Evolutionary conservation across 2,888 invertebrate species (phyloP).

Genomic region (Xanthorhoe designata): DNA sequence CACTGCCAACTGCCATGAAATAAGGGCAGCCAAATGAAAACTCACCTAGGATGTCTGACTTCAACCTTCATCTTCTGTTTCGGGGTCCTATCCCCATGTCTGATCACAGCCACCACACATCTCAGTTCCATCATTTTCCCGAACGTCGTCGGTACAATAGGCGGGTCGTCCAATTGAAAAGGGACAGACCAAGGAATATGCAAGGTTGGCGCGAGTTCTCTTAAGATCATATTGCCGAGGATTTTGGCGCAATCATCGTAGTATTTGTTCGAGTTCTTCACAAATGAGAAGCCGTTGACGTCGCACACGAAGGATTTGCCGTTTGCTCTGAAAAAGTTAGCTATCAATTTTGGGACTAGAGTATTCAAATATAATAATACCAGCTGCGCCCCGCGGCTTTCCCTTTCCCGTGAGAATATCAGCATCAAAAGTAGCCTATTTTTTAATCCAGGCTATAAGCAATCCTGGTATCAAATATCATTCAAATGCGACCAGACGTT

Average conservation of each 20-base stretch:
- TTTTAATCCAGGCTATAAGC: too few relatives aligned
- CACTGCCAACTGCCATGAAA: too few relatives aligned
- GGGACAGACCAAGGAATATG: slow-evolving; percentile 99
- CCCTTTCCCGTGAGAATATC: too few relatives aligned
- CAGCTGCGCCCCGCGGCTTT: too few relatives aligned
- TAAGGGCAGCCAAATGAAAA: too few relatives aligned
- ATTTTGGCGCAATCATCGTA: slow-evolving; percentile 99
- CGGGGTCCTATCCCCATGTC: slow-evolving; percentile 99
- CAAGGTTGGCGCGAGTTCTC: slow-evolving; percentile 96
- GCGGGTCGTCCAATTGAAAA: slow-evolving; percentile 98
- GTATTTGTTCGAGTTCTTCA: slow-evolving; percentile 99
- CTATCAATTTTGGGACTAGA: not conserved
- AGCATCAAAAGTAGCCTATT: too few relatives aligned
- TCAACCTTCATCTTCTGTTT: slow-evolving; percentile 99
- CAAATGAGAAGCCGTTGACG: slow-evolving; percentile 99
- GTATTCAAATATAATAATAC: too few relatives aligned
- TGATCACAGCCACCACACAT: slow-evolving; percentile 98
- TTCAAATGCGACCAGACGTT: too few relatives aligned
- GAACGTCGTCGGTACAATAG: slow-evolving; percentile 99
- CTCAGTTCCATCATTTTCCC: slow-evolving; percentile 98
- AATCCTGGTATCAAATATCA: too few relatives aligned
- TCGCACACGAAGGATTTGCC: slow-evolving; percentile 99
- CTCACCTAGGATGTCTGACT: slow-evolving; percentile 96
- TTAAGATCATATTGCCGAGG: slow-evolving; percentile 97
- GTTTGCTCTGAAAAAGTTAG: slow-evolving; percentile 90